Percentiles rank a stretch among this genome's conserved stretches.
Conservation (phyloP, 2,888 invertebrate genomes). For the Drosophila testacea region DNA sequence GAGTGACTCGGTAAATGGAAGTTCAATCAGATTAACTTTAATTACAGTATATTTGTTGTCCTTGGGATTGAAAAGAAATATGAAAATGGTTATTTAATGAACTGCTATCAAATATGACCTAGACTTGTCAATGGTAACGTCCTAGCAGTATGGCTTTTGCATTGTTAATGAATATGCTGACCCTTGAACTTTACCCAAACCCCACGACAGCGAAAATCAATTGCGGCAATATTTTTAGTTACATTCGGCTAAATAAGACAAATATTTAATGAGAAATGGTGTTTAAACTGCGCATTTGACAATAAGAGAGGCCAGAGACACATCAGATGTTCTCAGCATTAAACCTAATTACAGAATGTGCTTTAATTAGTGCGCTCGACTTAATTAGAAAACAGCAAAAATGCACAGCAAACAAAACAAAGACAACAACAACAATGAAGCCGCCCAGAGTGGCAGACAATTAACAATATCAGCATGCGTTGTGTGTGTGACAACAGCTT, state of each 20-base stretch:
- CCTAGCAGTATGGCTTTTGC: conserved; percentile 26
- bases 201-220: conserved; percentile 45
- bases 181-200: conserved; percentile 47
- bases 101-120: conserved; percentile 39
- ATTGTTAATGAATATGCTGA: conserved; percentile 43
- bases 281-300: conserved; percentile 13
- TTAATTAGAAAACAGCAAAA: conserved; percentile 70
- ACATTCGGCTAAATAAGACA: conserved; percentile 3
- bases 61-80: not conserved
- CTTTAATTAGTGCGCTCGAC: conserved; percentile 68
- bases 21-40: conserved; percentile 21
- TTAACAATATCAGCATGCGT: conserved; percentile 29
- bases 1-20: conserved; percentile 8
- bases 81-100: conserved; percentile 25
- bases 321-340: conserved; percentile 39
- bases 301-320: not conserved
- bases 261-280: not conserved
- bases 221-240: conserved; percentile 22
- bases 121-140: conserved; percentile 33
- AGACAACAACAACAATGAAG: conserved; percentile 26
- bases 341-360: conserved; percentile 67
- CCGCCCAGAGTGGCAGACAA: conserved; percentile 30
- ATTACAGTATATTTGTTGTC: conserved; percentile 7
- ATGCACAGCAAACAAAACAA: conserved; percentile 51
- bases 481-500: conserved; percentile 55